Percentiles rank a stretch among this genome's conserved stretches.
phyloP scores from a whole-genome alignment of 2,113 vertebrate species.

The Eulemur rufifrons region DNA sequence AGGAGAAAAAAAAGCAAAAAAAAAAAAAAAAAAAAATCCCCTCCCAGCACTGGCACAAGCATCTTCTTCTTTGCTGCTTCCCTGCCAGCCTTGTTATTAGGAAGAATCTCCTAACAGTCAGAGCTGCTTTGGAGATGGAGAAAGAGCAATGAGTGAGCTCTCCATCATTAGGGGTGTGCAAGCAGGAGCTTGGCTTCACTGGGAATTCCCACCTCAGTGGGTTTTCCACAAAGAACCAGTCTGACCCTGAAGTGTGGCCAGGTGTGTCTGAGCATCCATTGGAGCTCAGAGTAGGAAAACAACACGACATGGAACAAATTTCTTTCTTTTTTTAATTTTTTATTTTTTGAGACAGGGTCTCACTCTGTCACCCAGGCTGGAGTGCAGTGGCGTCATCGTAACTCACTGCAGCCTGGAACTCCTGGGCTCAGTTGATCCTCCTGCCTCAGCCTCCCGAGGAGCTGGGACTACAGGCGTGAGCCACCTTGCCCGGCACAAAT shows the following conservation, averaged over 20 bases:
- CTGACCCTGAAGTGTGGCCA: neutral
- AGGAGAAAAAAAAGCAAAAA: neutral
- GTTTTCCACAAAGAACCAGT: neutral
- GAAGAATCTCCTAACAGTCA: neutral
- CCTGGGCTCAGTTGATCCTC: too few species aligned
- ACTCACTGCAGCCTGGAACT: too few species aligned
- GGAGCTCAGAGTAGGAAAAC: neutral
- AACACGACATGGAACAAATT: rapidly evolving
- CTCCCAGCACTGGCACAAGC: neutral
- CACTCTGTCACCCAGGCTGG: too few species aligned
- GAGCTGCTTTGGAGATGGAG: neutral
- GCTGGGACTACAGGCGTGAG: too few species aligned
- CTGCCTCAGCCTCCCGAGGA: too few species aligned
- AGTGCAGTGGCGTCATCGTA: too few species aligned
- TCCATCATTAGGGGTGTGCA: neutral
- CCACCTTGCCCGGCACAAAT: too few species aligned
- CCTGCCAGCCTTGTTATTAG: neutral
- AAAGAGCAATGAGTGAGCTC: neutral
- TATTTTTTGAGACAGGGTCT: too few species aligned
- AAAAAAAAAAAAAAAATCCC: neutral
- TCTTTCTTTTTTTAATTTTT: neutral
- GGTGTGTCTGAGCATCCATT: neutral
- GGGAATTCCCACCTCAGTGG: neutral
- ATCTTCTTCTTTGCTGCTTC: neutral
- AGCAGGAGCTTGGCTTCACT: neutral